phyloP scores from a whole-genome alignment of 2,888 invertebrate genomes.

The Heteropelma amictum region DNA sequence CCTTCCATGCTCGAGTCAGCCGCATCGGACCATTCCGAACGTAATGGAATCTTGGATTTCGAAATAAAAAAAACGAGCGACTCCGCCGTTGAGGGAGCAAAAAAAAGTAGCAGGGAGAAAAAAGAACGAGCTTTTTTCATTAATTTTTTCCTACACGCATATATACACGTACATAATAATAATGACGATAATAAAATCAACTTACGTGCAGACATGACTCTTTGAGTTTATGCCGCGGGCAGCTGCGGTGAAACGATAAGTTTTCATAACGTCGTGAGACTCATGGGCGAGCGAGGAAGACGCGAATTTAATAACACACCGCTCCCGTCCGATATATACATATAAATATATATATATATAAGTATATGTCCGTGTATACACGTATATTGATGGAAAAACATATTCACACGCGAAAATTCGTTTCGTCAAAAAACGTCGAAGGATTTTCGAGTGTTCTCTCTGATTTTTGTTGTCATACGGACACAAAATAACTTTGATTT shows the following conservation, averaged over 20 bases:
- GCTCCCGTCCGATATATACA: too few relatives aligned
- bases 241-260: slow-evolving; percentile 30
- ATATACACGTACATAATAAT: too few relatives aligned
- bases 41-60: slow-evolving; percentile 59
- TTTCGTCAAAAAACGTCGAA: too few relatives aligned
- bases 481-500: too few relatives aligned
- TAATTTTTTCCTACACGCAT: neutral
- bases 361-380: too few relatives aligned
- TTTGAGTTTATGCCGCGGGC: slow-evolving; percentile 29
- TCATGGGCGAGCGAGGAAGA: neutral
- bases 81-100: slow-evolving; percentile 14
- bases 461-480: too few relatives aligned
- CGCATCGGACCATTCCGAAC: slow-evolving; percentile 45
- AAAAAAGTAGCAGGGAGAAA: neutral
- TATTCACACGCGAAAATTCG: too few relatives aligned
- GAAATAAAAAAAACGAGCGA: slow-evolving; percentile 46
- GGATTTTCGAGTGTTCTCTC: too few relatives aligned
- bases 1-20: slow-evolving; percentile 44
- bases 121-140: neutral
- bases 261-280: slow-evolving; percentile 27
- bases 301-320: slow-evolving; percentile 12
- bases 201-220: slow-evolving; percentile 27
- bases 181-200: slow-evolving; percentile 15
- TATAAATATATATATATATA: too few relatives aligned
- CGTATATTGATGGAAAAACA: too few relatives aligned